Percentiles rank a stretch among this genome's conserved stretches.
Conservation (phyloP, 1,140 invertebrate genomes). For the Danaus melanippus region DNA sequence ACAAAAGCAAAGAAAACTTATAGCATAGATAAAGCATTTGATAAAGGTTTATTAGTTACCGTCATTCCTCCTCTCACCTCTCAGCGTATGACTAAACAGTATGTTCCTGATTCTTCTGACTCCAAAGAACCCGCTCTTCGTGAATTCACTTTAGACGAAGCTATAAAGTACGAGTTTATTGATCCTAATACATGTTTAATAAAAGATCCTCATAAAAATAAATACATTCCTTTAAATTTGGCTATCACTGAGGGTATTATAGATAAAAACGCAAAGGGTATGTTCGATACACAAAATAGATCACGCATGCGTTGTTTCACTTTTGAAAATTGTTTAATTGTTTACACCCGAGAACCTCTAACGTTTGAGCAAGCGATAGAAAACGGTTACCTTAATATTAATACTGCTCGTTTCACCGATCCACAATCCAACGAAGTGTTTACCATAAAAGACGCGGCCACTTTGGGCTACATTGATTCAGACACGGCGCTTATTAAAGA, state of each 20-base stretch:
- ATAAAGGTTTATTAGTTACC: conserved; percentile 81
- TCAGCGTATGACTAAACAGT: conserved; percentile 72
- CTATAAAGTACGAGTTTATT: conserved; percentile 82
- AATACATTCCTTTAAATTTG: conserved; percentile 80
- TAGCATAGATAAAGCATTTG: conserved; percentile 82
- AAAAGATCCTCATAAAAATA: conserved; percentile 83
- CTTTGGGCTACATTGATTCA: conserved; percentile 87
- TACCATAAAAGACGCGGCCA: conserved; percentile 88
- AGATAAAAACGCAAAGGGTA: conserved; percentile 76
- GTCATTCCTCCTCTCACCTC: conserved; percentile 80
- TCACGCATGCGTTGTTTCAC: conserved; percentile 78
- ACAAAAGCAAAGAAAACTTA: conserved; percentile 81
- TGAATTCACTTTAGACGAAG: conserved; percentile 85
- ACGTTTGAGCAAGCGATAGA: conserved; percentile 86
- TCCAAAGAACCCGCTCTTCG: conserved; percentile 72
- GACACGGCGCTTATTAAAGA: conserved; percentile 92
- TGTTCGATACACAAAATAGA: conserved; percentile 78
- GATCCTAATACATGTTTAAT: conserved; percentile 83
- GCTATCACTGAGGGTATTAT: conserved; percentile 82
- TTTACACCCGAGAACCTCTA: conserved; percentile 81
- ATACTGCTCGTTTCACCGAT: conserved; percentile 83
- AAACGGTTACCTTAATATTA: conserved; percentile 78
- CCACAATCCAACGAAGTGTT: conserved; percentile 78
- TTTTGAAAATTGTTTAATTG: conserved; percentile 81
- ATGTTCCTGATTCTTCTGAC: conserved; percentile 53